These are phyloP conservation scores for Cacoxenus indagator DNA, from an alignment of 2,888 invertebrate genomes.

Conservation along the genomic window DNA sequence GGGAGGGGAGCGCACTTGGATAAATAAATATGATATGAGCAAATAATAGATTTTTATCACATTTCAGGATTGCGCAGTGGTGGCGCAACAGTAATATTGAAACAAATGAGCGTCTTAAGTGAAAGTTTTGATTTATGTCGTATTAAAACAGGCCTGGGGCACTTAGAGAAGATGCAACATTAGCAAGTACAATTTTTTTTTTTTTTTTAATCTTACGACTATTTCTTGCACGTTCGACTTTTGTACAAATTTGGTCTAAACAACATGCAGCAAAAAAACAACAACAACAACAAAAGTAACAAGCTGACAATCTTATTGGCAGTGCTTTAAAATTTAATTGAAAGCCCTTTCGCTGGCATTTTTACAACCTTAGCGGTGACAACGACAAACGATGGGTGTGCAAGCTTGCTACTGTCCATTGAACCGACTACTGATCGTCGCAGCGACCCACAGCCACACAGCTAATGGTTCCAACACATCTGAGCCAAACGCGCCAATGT, in stretches of 20 bases:
- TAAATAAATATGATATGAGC: slow-evolving; percentile 64
- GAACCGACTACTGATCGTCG: neutral
- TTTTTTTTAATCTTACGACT: neutral
- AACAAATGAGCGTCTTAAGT: slow-evolving; percentile 64
- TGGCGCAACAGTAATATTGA: slow-evolving; percentile 44
- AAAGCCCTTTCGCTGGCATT: slow-evolving; percentile 26
- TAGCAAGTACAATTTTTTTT: neutral
- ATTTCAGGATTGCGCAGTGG: slow-evolving; percentile 30
- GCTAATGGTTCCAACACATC: neutral
- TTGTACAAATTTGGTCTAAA: neutral
- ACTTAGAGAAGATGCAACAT: neutral
- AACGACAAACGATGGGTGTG: neutral
- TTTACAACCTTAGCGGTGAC: slow-evolving; percentile 13
- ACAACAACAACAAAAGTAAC: neutral
- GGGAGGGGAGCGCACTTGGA: slow-evolving; percentile 32
- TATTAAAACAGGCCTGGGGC: slow-evolving; percentile 59
- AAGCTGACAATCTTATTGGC: slow-evolving; percentile 16
- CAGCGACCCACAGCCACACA: no score
- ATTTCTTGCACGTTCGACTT: slow-evolving; percentile 13
- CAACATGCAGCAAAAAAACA: neutral
- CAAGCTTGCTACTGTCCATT: neutral
- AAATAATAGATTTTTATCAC: slow-evolving; percentile 67
- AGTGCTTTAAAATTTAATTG: slow-evolving; percentile 28
- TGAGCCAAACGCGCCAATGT: neutral
- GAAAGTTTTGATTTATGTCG: slow-evolving; percentile 64